Evolutionary conservation across 2,888 invertebrate species (phyloP).

Genomic region (Melieria picta): DNA sequence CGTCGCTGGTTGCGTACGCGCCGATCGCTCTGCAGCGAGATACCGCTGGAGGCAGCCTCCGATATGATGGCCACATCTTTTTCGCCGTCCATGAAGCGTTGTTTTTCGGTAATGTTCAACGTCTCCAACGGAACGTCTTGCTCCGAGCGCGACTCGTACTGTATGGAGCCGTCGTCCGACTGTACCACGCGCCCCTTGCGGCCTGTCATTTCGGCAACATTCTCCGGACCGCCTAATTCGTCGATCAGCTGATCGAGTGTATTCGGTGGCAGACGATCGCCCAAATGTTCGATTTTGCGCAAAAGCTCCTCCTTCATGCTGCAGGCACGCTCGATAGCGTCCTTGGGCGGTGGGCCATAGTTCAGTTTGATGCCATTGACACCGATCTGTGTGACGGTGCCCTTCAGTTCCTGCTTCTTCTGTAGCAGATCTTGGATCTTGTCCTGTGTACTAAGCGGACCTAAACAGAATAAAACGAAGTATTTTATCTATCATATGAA

Average conservation of each 20-base stretch:
- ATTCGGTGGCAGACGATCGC: constrained; percentile 91
- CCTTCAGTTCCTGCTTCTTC: constrained; percentile 65
- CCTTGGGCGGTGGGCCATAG: constrained; percentile 75
- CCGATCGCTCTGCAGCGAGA: constrained; percentile 95
- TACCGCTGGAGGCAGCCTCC: constrained; percentile 98
- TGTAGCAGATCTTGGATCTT: constrained; percentile 78
- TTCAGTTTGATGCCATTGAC: constrained; percentile 62
- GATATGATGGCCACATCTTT: constrained; percentile 99
- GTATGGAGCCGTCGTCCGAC: constrained; percentile 90
- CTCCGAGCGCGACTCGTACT: constrained; percentile 94
- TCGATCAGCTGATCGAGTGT: constrained; percentile 98
- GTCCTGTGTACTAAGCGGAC: constrained; percentile 76
- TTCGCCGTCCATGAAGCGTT: constrained; percentile 96
- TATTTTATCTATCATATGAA: background rate
- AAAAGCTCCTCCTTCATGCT: constrained; percentile 93
- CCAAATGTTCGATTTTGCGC: constrained; percentile 84
- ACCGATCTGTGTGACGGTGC: constrained; percentile 60
- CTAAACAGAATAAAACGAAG: background rate
- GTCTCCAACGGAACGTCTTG: constrained; percentile 96
- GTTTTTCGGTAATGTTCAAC: constrained; percentile 91
- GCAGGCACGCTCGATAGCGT: constrained; percentile 89
- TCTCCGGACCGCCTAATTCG: constrained; percentile 96
- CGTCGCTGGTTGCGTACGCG: constrained; percentile 92
- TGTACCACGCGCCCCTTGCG: constrained; percentile 93
- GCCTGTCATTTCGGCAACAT: constrained; percentile 99